A percentile compares a stretch with the other conserved stretches of the same genome.
Conservation (phyloP, 2,113 vertebrate species). For the Trogon melanurus region DNA sequence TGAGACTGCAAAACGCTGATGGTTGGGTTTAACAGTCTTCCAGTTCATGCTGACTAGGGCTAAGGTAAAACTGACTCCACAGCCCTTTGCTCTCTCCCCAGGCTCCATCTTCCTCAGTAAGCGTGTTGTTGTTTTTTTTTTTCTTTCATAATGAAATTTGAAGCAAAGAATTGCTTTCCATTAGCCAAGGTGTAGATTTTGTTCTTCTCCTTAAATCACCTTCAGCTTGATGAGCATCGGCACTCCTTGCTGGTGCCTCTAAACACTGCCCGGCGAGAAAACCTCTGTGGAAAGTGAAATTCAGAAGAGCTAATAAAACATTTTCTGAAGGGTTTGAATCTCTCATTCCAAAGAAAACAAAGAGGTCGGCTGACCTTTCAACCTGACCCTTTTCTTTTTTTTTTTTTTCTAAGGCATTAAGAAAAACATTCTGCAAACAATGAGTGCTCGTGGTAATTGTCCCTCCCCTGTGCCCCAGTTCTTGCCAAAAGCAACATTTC, state of each 20-base stretch:
- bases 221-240: conserved; percentile 18
- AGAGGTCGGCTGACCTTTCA: conserved; percentile 72
- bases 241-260: conserved; percentile 48
- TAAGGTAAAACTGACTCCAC: not conserved
- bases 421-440: conserved; percentile 77
- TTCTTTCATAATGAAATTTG: not conserved
- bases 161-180: conserved; percentile 10
- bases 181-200: conserved; percentile 6
- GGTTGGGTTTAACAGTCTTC: not conserved
- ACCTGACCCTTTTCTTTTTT: conserved; percentile 63
- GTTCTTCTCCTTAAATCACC: conserved; percentile 60
- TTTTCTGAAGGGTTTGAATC: conserved; percentile 71
- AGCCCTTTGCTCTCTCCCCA: not conserved
- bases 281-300: conserved; percentile 62
- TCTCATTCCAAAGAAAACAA: conserved; percentile 73
- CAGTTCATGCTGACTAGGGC: not conserved
- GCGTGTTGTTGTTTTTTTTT: not conserved
- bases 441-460: conserved; percentile 70
- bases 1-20: not conserved
- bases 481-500: conserved; percentile 76
- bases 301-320: conserved; percentile 69
- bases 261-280: conserved; percentile 63
- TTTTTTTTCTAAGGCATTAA: conserved; percentile 68
- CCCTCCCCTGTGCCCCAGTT: conserved; percentile 66
- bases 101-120: not conserved